A percentile compares a stretch with the other conserved stretches of the same genome.
phyloP scores from a whole-genome alignment of 2,797 vertebrate genomes.

The Brachyalestes nurse region DNA sequence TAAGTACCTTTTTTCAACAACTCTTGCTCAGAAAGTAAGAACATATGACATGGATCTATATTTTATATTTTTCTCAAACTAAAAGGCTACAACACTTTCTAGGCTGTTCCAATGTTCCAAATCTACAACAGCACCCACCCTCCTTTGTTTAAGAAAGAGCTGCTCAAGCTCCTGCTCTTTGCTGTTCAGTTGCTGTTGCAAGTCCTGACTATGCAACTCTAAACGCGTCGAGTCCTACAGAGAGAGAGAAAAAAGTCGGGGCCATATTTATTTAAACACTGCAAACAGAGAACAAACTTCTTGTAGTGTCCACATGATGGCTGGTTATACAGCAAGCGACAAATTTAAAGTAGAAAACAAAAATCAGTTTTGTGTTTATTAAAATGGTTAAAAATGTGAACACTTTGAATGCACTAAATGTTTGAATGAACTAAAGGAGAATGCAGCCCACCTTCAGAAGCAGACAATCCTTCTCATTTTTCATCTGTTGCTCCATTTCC shows the following conservation, averaged over 20 bases:
- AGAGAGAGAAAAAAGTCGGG: slow-evolving; percentile 5
- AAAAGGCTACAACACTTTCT: not conserved
- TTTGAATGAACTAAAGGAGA: not conserved
- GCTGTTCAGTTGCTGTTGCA: slow-evolving; percentile 80
- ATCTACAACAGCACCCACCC: slow-evolving; percentile 68
- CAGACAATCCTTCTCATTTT: slow-evolving; percentile 86
- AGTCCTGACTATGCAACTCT: slow-evolving; percentile 81
- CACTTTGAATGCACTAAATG: no score
- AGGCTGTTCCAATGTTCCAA: not conserved
- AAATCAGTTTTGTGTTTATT: not conserved
- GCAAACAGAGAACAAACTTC: not conserved
- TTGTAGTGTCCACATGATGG: not conserved
- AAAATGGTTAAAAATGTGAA: not conserved
- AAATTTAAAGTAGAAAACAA: not conserved
- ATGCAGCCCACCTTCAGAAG: slow-evolving; percentile 78
- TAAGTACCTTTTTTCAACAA: not conserved
- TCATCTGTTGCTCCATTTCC: slow-evolving; percentile 96
- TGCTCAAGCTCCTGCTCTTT: slow-evolving; percentile 90
- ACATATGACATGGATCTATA: no score
- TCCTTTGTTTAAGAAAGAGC: slow-evolving; percentile 84
- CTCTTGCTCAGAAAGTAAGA: no score
- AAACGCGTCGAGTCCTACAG: slow-evolving; percentile 84
- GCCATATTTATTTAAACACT: not conserved
- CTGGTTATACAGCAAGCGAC: not conserved
- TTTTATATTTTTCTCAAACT: no score